Conservation (phyloP, 2,888 invertebrate genomes). For the Aporophyla nigra region DNA sequence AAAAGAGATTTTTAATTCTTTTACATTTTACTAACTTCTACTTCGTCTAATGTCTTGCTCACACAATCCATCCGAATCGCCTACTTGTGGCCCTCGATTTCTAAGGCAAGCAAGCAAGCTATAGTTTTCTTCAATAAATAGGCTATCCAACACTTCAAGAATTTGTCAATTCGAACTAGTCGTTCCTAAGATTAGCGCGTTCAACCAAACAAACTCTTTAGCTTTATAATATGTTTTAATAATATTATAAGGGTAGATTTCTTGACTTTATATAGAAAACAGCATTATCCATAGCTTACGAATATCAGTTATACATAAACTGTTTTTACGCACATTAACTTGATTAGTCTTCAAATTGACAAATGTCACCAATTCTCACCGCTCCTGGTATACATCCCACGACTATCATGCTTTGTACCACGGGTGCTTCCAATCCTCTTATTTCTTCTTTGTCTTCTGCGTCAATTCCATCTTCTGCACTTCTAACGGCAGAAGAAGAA, state of each 20-base stretch:
- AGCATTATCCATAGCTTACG: neutral
- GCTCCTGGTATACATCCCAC: neutral
- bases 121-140: too few relatives aligned
- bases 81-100: too few relatives aligned
- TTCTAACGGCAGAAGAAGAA: neutral
- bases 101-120: too few relatives aligned
- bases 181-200: too few relatives aligned
- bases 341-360: slow-evolving; percentile 11
- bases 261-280: neutral
- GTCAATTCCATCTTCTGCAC: neutral
- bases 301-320: neutral
- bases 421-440: neutral
- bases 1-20: slow-evolving; percentile 4
- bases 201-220: too few relatives aligned
- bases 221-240: too few relatives aligned
- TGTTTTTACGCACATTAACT: neutral
- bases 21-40: neutral
- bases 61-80: too few relatives aligned
- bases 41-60: too few relatives aligned
- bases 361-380: slow-evolving; percentile 27
- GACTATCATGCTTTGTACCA: neutral
- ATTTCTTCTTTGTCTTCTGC: neutral
- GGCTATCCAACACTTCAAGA: too few relatives aligned
- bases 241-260: neutral
- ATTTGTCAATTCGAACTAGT: too few relatives aligned